Evolutionary conservation across 2,113 vertebrate genomes (phyloP), one percentile per base, ranked within the genome.

Genomic region (Eptatretus burgeri): DNA sequence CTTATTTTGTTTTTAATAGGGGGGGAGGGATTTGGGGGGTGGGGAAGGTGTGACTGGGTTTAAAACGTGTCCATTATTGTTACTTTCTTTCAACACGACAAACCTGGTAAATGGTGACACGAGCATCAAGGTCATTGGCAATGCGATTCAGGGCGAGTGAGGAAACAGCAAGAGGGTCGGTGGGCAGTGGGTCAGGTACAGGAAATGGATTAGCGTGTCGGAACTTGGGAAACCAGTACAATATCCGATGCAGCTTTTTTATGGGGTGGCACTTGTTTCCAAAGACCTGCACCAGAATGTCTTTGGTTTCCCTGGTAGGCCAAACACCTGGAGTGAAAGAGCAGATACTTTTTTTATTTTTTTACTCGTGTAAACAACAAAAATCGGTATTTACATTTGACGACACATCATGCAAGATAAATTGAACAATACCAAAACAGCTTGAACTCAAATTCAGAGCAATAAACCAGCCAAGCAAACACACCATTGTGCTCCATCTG

Each of bases 221-320:
- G 70, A 91, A 80, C 50, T 69, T 78, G 2, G 83, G 79, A 65
- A 88, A 76, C 85, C 86, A 91, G 69, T 85, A 83, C 73, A 78
- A 74, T 66, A 88, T 64, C 12, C 85, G 79, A 66, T 80, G 75
- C 50, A 71, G 82, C 72, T 91, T 93, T 49, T 77, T 79, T 53
- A 84, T 70, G 0, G 86, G 82, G 52, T 86, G 78, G 67, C 80
- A 74, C 68, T 75, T 77, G 2, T 72, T 70, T 13, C 86, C 85
- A 51, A 89, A 93, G 52, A 82, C 76, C 74, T 79, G 79, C 18
- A 77, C 53, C 56, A 93, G 71, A 51, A 86, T 75, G 63, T 83
- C 79, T 67, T 81, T 79, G 0, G 85, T 89, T 65, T 85, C 78
- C 11, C 74, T 51, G 67, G 80, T 76, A 50, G 84, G 85, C 68